Evolutionary conservation across 2,797 vertebrate species (phyloP), one percentile per base, ranked within the genome.

Genomic region (Setipinna tenuifilis): DNA sequence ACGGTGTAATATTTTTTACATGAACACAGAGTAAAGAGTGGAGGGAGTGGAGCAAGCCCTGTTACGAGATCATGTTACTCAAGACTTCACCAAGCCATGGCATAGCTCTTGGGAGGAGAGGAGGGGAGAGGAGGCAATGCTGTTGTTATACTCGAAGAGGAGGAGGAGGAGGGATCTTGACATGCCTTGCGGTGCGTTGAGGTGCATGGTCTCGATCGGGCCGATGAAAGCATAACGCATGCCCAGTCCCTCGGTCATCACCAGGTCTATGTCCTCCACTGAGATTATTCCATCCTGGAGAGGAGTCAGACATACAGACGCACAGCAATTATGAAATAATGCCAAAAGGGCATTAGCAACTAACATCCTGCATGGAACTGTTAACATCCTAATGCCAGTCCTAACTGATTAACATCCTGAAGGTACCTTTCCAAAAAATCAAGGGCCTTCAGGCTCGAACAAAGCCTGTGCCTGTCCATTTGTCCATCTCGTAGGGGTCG

Each of bases 171-270:
- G 50, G 50, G 9, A 2, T 54, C 50, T 16, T 83, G 35, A 86
- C 86, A 87, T 92, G 98, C 98, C 98, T 96, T 97, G 91, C 54
- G 95, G 97, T 31, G 98, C 98, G 65, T 99, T 99, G 85, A 99
- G 97, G 90, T 99, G 98, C 94, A 99, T 98, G 0, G 98, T 99
- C 94, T 99, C 98, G 94, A 99, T 95, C 84, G 98, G 98, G 89
- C 98, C 98, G 0, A 98, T 97, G 92, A 99, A 98, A 1, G 98
- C 97, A 0, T 99, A 99, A 57, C 98, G 96, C 97, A 98, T 97
- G 90, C 98, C 98, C 87, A 99, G 89, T 48, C 98, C 98, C 88
- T 99, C 97, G 85, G 98, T 97, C 97, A 99, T 98, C 93, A 99
- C 97, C 85, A 98, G 94, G 93, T 99, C 98, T 75, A 99, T 96